Evolutionary conservation across 2,113 vertebrate genomes (phyloP).

Genomic region (Corythoichthys haematopterus): DNA sequence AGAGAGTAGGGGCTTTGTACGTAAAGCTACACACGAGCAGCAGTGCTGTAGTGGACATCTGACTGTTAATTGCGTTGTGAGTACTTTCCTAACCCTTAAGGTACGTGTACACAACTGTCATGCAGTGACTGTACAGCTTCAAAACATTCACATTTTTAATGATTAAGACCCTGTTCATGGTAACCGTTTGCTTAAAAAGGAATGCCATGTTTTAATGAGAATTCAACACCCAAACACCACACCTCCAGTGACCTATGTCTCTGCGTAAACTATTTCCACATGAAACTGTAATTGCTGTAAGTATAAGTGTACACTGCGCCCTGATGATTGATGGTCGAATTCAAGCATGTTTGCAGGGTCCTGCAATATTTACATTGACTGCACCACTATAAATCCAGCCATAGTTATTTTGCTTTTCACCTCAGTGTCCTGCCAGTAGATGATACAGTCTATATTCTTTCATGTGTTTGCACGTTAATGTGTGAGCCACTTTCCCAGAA

Average conservation of each 20-base stretch:
- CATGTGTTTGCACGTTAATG: constrained; percentile 17
- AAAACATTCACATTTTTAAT: background rate
- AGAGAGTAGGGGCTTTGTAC: constrained; percentile 56
- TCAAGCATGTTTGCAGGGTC: constrained; percentile 31
- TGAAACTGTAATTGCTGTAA: constrained; percentile 44
- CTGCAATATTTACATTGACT: constrained; percentile 53
- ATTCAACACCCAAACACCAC: constrained; percentile 5
- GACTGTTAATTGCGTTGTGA: constrained; percentile 16
- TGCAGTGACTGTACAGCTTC: background rate
- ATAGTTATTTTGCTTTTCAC: constrained; percentile 37
- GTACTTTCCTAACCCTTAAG: constrained; percentile 16
- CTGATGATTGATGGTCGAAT: constrained; percentile 35
- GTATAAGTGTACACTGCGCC: constrained; percentile 18
- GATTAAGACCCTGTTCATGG: background rate
- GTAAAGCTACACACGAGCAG: constrained; percentile 20
- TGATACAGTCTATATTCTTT: constrained; percentile 20
- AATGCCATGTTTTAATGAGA: background rate
- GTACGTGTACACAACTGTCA: background rate
- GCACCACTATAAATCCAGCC: constrained; percentile 32
- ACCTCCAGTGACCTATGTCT: constrained; percentile 20
- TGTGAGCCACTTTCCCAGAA: constrained; percentile 28
- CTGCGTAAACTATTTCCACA: constrained; percentile 22
- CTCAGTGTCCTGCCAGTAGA: constrained; percentile 35
- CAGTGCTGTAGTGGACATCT: constrained; percentile 9
- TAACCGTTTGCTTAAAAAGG: background rate